phyloP scores from a whole-genome alignment of 2,888 invertebrate genomes.

The Mimumesa dahlbomi region DNA sequence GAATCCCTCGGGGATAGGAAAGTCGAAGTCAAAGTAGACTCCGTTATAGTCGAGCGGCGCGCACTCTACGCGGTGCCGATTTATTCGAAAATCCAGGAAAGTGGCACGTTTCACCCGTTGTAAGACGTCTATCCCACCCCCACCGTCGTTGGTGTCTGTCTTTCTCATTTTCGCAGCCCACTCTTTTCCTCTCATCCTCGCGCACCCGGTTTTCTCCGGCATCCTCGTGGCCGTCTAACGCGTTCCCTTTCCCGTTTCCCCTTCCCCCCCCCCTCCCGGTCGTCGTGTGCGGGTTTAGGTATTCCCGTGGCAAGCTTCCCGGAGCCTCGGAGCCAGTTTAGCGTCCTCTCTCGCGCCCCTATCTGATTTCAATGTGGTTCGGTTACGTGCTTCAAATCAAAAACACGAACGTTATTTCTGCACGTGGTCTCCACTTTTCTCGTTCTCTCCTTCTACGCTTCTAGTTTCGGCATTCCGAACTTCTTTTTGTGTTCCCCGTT shows the following conservation, averaged over 20 bases:
- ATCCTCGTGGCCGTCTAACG: constrained; percentile 48
- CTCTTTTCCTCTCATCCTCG: constrained; percentile 10
- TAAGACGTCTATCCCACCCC: constrained; percentile 51
- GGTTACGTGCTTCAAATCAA: constrained; percentile 78
- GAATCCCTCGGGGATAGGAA: constrained; percentile 50
- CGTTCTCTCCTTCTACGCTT: constrained; percentile 28
- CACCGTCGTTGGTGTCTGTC: constrained; percentile 41
- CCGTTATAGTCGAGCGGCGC: constrained; percentile 55
- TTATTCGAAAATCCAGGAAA: constrained; percentile 70
- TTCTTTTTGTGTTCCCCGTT: too few species aligned
- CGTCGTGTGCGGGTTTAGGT: constrained; percentile 59
- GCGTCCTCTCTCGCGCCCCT: constrained; percentile 70
- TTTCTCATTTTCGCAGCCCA: constrained; percentile 34
- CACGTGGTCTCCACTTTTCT: constrained; percentile 72
- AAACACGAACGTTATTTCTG: constrained; percentile 74
- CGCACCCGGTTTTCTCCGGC: constrained; percentile 27
- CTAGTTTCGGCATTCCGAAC: too few species aligned
- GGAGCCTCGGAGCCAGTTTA: constrained; percentile 72
- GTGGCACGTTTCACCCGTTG: constrained; percentile 64
- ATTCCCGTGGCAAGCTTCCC: constrained; percentile 69
- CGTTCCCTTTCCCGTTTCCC: constrained; percentile 25
- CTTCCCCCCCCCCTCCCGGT: constrained; percentile 13
- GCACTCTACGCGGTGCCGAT: constrained; percentile 57
- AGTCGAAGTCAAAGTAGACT: constrained; percentile 62
- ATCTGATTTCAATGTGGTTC: constrained; percentile 78